These are phyloP conservation scores for Ptychochromis oligacanthus DNA, from an alignment of 2,113 vertebrate species.

Conservation along the genomic window DNA sequence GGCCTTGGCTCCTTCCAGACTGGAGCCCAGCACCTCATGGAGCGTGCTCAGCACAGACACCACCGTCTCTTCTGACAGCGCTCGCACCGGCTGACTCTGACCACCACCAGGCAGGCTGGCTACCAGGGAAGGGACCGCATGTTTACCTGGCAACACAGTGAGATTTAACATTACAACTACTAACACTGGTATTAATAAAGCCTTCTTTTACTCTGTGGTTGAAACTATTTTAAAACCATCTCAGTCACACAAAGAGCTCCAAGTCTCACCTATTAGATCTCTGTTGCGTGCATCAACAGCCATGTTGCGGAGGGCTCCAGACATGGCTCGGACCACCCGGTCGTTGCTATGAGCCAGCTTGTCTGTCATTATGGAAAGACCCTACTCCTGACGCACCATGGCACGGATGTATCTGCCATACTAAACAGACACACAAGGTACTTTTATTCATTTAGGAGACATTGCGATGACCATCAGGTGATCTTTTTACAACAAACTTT, in stretches of 20 bases:
- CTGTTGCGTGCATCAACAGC: slow-evolving; percentile 91
- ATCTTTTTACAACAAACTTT: not conserved
- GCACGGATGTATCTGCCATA: slow-evolving; percentile 91
- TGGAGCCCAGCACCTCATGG: slow-evolving; percentile 90
- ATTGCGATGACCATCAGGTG: accelerated
- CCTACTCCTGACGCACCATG: slow-evolving; percentile 90
- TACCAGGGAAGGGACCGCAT: slow-evolving; percentile 90
- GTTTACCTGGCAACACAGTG: slow-evolving; percentile 81
- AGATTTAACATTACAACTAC: not conserved
- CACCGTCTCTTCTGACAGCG: slow-evolving; percentile 88
- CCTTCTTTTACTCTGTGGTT: not conserved
- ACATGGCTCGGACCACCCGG: slow-evolving; percentile 92
- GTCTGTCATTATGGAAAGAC: slow-evolving; percentile 89
- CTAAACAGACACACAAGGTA: slow-evolving; percentile 64
- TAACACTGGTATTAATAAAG: not conserved
- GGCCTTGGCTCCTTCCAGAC: slow-evolving; percentile 90
- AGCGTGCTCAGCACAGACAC: slow-evolving; percentile 92
- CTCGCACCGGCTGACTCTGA: slow-evolving; percentile 86
- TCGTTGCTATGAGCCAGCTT: slow-evolving; percentile 88
- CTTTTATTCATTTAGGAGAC: not conserved
- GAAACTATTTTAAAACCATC: not conserved
- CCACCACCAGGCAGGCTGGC: slow-evolving; percentile 88
- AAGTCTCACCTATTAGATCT: slow-evolving; percentile 89
- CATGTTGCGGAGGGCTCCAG: slow-evolving; percentile 93
- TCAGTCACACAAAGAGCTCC: accelerated